Conservation (phyloP, 1,140 invertebrate species). For the Papilio glaucus region DNA sequence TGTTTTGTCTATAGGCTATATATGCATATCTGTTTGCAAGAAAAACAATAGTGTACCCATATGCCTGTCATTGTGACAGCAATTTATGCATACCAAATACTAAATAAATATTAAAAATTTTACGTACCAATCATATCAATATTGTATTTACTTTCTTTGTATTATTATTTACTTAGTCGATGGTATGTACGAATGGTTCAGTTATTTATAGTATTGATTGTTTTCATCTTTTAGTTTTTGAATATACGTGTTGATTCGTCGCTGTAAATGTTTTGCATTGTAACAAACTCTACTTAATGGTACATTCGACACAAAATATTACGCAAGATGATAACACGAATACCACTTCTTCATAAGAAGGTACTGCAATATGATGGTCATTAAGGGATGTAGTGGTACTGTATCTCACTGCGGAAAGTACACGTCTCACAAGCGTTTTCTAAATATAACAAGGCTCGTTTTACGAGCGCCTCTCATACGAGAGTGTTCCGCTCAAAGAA, state of each 20-base stretch:
- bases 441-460: conserved; percentile 45
- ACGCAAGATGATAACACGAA: background rate
- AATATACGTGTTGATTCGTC: background rate
- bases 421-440: conserved; percentile 31
- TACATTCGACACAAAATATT: background rate
- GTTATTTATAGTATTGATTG: conserved; percentile 1
- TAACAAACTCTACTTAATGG: too few species aligned
- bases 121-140: background rate
- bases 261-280: background rate
- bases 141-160: background rate
- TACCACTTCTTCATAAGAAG: conserved; percentile 1
- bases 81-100: too few species aligned
- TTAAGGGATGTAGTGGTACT: conserved; percentile 24
- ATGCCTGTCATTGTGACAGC: too few species aligned
- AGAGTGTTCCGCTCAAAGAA: conserved; percentile 48
- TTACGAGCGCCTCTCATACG: conserved; percentile 48
- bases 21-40: too few species aligned
- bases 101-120: too few species aligned
- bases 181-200: background rate
- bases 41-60: too few species aligned
- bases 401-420: conserved; percentile 5
- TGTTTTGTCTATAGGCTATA: too few species aligned
- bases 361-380: conserved; percentile 6
- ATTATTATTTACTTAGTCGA: background rate
- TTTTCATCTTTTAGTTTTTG: background rate